These are phyloP conservation scores for Drosophila demipolita DNA, from an alignment of 2,888 invertebrate species.

Conservation along the genomic window DNA sequence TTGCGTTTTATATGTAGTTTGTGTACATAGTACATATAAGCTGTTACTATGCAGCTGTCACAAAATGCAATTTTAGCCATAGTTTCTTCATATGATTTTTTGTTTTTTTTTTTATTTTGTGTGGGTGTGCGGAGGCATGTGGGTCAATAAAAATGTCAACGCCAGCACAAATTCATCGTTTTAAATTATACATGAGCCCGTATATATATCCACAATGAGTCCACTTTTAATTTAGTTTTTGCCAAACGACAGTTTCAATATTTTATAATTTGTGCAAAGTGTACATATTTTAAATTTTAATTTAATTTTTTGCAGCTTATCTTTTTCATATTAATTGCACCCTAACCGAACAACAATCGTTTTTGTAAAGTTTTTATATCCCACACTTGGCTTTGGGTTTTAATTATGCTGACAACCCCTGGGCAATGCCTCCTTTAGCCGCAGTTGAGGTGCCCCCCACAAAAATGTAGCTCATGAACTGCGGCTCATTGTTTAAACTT, in stretches of 20 bases:
- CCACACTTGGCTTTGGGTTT: slow-evolving; percentile 60
- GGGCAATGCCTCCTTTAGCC: slow-evolving; percentile 23
- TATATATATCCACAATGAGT: slow-evolving; percentile 42
- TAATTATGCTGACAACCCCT: slow-evolving; percentile 71
- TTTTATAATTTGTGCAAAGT: slow-evolving; percentile 55
- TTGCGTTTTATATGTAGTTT: slow-evolving; percentile 15
- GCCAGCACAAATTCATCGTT: slow-evolving; percentile 56
- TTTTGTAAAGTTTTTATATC: slow-evolving; percentile 50
- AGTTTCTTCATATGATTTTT: slow-evolving; percentile 32
- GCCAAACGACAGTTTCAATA: slow-evolving; percentile 53
- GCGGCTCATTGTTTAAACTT: slow-evolving; percentile 76
- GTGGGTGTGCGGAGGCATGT: slow-evolving; percentile 21
- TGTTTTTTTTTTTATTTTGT: slow-evolving; percentile 18
- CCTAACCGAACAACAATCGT: slow-evolving; percentile 33
- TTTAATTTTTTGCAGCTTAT: slow-evolving; percentile 58
- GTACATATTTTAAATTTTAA: slow-evolving; percentile 42
- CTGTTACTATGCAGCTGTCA: slow-evolving; percentile 47
- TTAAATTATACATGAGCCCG: slow-evolving; percentile 61
- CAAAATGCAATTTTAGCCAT: slow-evolving; percentile 65
- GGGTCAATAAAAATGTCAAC: slow-evolving; percentile 74
- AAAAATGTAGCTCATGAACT: slow-evolving; percentile 76
- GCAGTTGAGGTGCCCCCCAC: slow-evolving; percentile 17
- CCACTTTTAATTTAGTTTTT: slow-evolving; percentile 37
- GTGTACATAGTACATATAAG: slow-evolving; percentile 19
- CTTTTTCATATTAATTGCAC: slow-evolving; percentile 59